Evolutionary conservation across 1,140 invertebrate genomes (phyloP).

Genomic region (Himalopsyche phryganea): DNA sequence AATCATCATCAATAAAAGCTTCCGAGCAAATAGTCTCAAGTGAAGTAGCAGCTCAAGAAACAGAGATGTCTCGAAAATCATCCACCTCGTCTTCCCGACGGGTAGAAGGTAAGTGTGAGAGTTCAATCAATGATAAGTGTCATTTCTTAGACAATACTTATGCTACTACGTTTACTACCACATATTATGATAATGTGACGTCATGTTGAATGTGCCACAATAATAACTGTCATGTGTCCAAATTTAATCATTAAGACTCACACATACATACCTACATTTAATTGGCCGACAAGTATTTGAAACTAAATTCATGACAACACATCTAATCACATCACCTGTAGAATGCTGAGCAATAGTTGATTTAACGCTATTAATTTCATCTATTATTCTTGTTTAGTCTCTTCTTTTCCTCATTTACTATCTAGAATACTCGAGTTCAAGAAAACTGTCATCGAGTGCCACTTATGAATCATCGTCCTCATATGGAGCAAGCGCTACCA

Average conservation of each 20-base stretch:
- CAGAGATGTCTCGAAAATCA: slow-evolving; percentile 58
- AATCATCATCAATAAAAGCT: not conserved
- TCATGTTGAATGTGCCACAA: slow-evolving; percentile 2
- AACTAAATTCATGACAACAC: slow-evolving; percentile 9
- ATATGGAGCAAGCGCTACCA: slow-evolving; percentile 37
- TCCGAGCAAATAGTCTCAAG: not conserved
- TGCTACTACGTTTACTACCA: not conserved
- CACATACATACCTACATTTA: slow-evolving; percentile 2
- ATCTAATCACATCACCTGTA: slow-evolving; percentile 26
- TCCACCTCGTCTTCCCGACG: slow-evolving; percentile 55
- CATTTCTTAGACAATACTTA: not conserved
- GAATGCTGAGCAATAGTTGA: slow-evolving; percentile 11
- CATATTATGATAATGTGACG: not conserved
- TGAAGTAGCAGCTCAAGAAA: slow-evolving; percentile 44
- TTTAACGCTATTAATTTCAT: slow-evolving; percentile 29
- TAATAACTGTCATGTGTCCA: not conserved
- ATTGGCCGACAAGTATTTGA: not conserved
- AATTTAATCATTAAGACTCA: slow-evolving; percentile 10
- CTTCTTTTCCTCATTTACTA: slow-evolving; percentile 31
- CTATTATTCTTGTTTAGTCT: slow-evolving; percentile 15
- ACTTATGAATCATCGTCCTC: slow-evolving; percentile 49
- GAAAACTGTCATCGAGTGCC: slow-evolving; percentile 47
- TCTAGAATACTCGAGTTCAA: slow-evolving; percentile 57
- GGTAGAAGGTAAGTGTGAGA: slow-evolving; percentile 52
- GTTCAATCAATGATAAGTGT: too few relatives aligned